These are phyloP conservation scores for Microplitis demolitor DNA, from an alignment of 1,140 invertebrate species.

Conservation along the genomic window DNA sequence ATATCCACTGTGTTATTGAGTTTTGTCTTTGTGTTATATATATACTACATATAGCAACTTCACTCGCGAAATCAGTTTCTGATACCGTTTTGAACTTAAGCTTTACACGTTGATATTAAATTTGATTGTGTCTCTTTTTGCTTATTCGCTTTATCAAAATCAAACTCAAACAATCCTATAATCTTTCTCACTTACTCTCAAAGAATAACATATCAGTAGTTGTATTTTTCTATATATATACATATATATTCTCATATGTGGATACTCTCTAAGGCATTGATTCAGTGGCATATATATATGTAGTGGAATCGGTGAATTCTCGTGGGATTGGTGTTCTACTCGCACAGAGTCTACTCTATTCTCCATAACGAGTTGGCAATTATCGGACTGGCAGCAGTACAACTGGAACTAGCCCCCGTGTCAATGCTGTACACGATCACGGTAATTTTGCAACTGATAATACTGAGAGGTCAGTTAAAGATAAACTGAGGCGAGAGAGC, in stretches of 20 bases:
- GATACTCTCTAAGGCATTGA: no score
- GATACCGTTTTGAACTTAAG: neutral
- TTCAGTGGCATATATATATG: neutral
- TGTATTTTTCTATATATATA: no score
- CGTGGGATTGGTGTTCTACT: neutral
- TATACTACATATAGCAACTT: no score
- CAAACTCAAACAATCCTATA: no score
- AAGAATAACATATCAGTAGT: no score
- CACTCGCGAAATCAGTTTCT: slow-evolving; percentile 13
- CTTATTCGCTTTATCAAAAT: no score
- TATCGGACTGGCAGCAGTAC: slow-evolving; percentile 10
- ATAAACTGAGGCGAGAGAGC: neutral
- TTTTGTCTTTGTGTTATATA: slow-evolving; percentile 17
- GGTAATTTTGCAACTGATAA: slow-evolving; percentile 11
- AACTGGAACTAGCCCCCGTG: neutral
- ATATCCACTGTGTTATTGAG: no score
- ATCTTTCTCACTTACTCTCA: no score
- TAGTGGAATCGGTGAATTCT: slow-evolving; percentile 2
- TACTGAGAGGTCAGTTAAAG: neutral
- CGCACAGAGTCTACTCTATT: slow-evolving; percentile 13
- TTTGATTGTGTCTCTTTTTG: no score
- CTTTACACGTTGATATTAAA: no score
- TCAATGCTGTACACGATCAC: slow-evolving; percentile 20
- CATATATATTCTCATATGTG: neutral
- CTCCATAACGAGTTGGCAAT: slow-evolving; percentile 28